Evolutionary conservation across 2,888 invertebrate species (phyloP).

Genomic region (Leucoma salicis): DNA sequence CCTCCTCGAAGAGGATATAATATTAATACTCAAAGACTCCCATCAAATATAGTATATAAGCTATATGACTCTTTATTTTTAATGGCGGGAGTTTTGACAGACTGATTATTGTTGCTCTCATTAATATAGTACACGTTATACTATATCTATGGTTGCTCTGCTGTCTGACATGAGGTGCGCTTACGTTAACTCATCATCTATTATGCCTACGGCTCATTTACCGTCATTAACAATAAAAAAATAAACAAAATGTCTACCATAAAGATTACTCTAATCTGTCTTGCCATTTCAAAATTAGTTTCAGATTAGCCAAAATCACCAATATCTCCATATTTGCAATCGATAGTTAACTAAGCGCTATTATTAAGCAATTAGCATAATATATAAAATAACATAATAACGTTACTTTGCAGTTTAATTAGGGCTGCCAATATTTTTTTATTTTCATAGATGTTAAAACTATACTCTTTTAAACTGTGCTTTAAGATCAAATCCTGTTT

Average conservation of each 20-base stretch:
- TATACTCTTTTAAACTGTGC: too few species aligned
- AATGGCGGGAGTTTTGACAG: too few species aligned
- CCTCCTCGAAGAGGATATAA: too few species aligned
- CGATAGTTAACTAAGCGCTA: background rate
- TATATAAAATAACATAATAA: background rate
- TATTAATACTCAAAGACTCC: too few species aligned
- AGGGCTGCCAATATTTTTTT: background rate
- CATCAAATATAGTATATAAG: too few species aligned
- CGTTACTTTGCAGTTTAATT: background rate
- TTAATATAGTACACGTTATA: too few species aligned
- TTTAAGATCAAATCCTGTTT: too few species aligned
- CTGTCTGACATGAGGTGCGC: too few species aligned
- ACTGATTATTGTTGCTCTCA: too few species aligned
- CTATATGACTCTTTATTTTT: too few species aligned
- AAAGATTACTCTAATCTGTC: background rate
- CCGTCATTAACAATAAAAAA: background rate
- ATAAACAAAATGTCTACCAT: background rate
- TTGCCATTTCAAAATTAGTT: background rate
- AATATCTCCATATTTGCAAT: background rate
- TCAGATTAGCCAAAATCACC: background rate
- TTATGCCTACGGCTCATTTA: background rate
- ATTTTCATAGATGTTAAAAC: too few species aligned
- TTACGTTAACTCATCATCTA: background rate
- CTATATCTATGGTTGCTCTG: too few species aligned
- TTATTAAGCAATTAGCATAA: background rate